Evolutionary conservation across 1,140 invertebrate species (phyloP).

Genomic region (Lucilia sericata): DNA sequence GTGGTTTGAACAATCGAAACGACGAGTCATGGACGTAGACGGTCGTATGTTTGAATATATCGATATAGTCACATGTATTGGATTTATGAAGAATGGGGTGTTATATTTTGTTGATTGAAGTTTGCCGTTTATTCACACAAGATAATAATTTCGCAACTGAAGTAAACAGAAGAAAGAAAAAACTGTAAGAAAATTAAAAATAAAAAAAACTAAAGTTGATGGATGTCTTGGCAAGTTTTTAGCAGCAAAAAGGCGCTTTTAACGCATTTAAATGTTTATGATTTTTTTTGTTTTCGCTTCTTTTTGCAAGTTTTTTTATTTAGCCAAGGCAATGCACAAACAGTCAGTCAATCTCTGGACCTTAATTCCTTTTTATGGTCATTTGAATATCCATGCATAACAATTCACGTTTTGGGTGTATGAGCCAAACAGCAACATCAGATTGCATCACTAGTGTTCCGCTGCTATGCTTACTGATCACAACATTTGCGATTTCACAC

Average conservation of each 20-base stretch:
- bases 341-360: slow-evolving; percentile 64
- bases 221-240: neutral
- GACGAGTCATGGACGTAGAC: neutral
- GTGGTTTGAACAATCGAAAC: slow-evolving; percentile 1
- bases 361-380: slow-evolving; percentile 67
- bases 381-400: slow-evolving; percentile 58
- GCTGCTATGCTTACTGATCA: slow-evolving; percentile 38
- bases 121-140: slow-evolving; percentile 10
- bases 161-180: neutral
- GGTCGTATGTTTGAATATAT: neutral
- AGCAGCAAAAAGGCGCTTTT: neutral
- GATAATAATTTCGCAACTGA: slow-evolving; percentile 1
- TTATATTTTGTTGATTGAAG: slow-evolving; percentile 1
- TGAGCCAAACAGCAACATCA: slow-evolving; percentile 9
- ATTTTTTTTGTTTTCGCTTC: neutral
- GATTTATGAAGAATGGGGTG: slow-evolving; percentile 26
- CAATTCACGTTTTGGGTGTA: neutral
- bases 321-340: neutral
- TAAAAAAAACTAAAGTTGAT: neutral
- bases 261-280: neutral
- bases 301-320: neutral
- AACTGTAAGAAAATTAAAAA: neutral
- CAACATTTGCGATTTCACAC: slow-evolving; percentile 32
- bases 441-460: slow-evolving; percentile 32
- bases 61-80: neutral